Conservation (phyloP, 2,888 invertebrate genomes). For the Drosophila quinaria region DNA sequence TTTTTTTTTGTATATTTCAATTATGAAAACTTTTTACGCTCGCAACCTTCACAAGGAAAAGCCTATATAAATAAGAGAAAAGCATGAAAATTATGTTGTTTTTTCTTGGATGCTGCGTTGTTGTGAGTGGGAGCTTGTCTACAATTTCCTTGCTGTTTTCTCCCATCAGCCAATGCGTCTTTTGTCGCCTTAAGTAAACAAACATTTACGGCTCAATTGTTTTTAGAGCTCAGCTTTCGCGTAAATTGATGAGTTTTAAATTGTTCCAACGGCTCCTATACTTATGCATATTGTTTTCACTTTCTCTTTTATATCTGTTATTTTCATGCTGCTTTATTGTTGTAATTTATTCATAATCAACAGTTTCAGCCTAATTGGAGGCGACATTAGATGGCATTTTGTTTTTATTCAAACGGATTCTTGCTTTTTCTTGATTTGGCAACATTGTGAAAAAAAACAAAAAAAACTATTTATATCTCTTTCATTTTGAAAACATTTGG, state of each 20-base stretch:
- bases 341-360: conserved; percentile 63
- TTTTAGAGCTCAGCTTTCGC: conserved; percentile 58
- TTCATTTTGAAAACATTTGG: too few species aligned
- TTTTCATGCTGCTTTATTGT: conserved; percentile 26
- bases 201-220: conserved; percentile 74
- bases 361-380: conserved; percentile 53
- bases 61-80: conserved; percentile 12
- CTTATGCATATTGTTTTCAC: background rate
- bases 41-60: conserved; percentile 18
- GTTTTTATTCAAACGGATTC: background rate
- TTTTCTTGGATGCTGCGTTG: background rate
- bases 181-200: conserved; percentile 64
- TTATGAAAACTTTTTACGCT: conserved; percentile 68
- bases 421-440: background rate
- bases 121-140: conserved; percentile 2
- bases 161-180: conserved; percentile 17
- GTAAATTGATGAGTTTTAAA: conserved; percentile 77
- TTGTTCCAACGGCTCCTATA: conserved; percentile 44
- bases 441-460: background rate
- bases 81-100: conserved; percentile 24
- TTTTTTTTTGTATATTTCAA: conserved; percentile 67
- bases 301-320: conserved; percentile 8
- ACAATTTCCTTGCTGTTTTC: conserved; percentile 27
- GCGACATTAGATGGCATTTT: conserved; percentile 7
- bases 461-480: background rate